Conservation (phyloP, 2,113 vertebrate genomes). For the Microtus oregoni region DNA sequence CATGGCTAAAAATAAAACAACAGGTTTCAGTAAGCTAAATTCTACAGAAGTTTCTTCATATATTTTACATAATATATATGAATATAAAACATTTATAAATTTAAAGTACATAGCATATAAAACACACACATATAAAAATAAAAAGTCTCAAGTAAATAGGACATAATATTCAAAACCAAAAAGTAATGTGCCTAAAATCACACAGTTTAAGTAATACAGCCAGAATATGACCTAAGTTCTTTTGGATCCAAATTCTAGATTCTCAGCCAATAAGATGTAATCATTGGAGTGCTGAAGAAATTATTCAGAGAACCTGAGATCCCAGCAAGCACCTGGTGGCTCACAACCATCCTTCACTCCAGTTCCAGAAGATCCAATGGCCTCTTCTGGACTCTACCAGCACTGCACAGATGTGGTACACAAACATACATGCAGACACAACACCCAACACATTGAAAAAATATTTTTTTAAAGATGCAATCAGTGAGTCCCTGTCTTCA, state of each 20-base stretch:
- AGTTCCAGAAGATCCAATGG: not conserved
- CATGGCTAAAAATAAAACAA: slow-evolving; percentile 82
- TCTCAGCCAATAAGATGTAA: not conserved
- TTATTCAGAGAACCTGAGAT: not conserved
- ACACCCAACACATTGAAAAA: not conserved
- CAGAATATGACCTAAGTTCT: not conserved
- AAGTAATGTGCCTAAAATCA: not conserved
- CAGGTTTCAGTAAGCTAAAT: not conserved
- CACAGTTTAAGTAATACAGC: not conserved
- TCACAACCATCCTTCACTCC: not conserved
- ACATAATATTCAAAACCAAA: slow-evolving; percentile 24
- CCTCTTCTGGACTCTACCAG: not conserved
- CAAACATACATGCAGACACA: not conserved
- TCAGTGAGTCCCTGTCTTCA: not conserved
- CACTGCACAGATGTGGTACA: not conserved
- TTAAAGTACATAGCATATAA: not conserved
- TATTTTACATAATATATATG: not conserved
- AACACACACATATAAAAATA: slow-evolving; percentile 9
- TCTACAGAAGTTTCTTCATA: not conserved
- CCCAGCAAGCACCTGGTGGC: not conserved
- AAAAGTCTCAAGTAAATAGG: slow-evolving; percentile 20
- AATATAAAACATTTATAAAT: slow-evolving; percentile 20
- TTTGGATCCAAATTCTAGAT: not conserved
- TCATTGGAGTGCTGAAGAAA: not conserved
- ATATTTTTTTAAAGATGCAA: not conserved